Conservation (phyloP, 1,140 invertebrate genomes). For the Plutomurus gul region DNA sequence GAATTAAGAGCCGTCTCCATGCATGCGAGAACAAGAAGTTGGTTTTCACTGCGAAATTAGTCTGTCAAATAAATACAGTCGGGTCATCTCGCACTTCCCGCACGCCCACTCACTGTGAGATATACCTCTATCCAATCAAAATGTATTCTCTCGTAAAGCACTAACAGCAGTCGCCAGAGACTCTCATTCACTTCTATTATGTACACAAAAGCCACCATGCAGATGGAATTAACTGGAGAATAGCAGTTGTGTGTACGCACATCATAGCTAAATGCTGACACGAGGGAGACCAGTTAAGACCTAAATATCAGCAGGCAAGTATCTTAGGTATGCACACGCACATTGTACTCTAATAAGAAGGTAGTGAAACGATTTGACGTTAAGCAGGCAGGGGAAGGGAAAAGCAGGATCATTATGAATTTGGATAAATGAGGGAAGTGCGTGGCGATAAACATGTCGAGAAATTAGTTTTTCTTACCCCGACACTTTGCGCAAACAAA, state of each 20-base stretch:
- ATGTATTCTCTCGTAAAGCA: background rate
- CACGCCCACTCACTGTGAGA: background rate
- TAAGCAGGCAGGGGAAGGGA: background rate
- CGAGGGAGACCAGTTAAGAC: too few species aligned
- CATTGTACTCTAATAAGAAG: background rate
- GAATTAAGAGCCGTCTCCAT: background rate
- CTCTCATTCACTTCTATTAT: background rate
- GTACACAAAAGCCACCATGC: background rate
- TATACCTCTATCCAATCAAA: background rate
- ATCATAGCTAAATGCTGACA: background rate
- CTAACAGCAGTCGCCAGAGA: too few species aligned
- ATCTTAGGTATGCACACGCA: too few species aligned
- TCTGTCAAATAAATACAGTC: constrained; percentile 12
- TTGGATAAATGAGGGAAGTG: constrained; percentile 15
- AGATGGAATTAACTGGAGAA: too few species aligned
- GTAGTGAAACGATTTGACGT: background rate
- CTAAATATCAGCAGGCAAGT: too few species aligned
- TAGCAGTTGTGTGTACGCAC: background rate
- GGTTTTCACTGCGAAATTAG: constrained; percentile 6
- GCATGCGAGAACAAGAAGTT: background rate
- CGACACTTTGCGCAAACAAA: background rate
- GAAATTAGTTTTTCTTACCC: constrained; percentile 19
- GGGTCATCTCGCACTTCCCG: background rate
- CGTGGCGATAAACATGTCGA: constrained; percentile 19
- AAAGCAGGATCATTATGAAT: background rate